These are phyloP conservation scores for Lasiommata megera DNA, from an alignment of 2,888 invertebrate genomes.

Conservation along the genomic window DNA sequence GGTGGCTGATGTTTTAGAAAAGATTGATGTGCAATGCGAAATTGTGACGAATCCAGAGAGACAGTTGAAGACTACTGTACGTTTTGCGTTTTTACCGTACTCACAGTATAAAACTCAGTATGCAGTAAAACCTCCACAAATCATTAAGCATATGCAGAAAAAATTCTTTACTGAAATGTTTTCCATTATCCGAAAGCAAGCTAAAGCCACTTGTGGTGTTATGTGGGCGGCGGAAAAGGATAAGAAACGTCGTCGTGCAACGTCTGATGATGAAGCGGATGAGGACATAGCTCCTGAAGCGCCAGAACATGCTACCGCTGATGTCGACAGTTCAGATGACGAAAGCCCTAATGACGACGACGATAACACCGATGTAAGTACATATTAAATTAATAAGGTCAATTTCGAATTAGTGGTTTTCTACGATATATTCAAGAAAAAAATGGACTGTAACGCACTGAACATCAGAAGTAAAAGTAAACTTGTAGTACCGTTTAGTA, in stretches of 20 bases:
- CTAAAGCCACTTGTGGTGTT: conserved; percentile 75
- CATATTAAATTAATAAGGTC: too few species aligned
- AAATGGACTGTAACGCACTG: too few species aligned
- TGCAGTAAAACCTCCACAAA: conserved; percentile 84
- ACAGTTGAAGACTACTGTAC: conserved; percentile 84
- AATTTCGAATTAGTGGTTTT: too few species aligned
- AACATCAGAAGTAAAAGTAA: too few species aligned
- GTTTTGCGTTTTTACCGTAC: conserved; percentile 87
- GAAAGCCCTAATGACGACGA: conserved; percentile 75
- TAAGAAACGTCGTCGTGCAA: conserved; percentile 47
- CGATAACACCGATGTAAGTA: conserved; percentile 51
- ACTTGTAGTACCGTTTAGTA: too few species aligned
- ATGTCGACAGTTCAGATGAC: conserved; percentile 84
- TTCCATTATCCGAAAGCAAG: conserved; percentile 79
- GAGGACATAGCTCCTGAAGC: conserved; percentile 42
- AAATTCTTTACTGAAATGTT: conserved; percentile 87
- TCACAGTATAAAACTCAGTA: conserved; percentile 88
- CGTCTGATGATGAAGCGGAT: conserved; percentile 62
- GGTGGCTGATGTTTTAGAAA: conserved; percentile 89
- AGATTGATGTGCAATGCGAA: conserved; percentile 82
- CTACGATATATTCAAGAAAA: too few species aligned
- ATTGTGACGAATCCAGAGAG: conserved; percentile 80
- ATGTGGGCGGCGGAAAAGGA: conserved; percentile 75
- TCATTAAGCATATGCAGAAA: conserved; percentile 88
- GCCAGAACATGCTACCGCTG: conserved; percentile 58